A percentile compares a stretch with the other conserved stretches of the same genome.
These are phyloP conservation scores for Entelurus aequoreus DNA, from an alignment of 2,113 vertebrate species.

Conservation along the genomic window DNA sequence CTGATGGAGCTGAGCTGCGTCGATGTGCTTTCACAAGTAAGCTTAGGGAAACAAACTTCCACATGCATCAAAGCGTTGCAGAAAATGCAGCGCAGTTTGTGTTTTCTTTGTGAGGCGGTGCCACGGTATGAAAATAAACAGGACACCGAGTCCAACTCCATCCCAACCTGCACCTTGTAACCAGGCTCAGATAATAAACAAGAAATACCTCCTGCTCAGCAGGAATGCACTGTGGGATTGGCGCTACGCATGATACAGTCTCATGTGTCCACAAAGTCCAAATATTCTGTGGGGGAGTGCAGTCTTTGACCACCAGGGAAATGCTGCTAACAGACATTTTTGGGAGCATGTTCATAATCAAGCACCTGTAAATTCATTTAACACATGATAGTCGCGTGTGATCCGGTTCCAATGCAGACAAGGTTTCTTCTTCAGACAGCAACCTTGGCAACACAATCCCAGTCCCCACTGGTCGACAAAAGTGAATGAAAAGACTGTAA, in stretches of 20 bases:
- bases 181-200: constrained; percentile 69
- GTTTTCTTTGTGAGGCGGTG: constrained; percentile 57
- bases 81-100: constrained; percentile 51
- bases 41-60: constrained; percentile 33
- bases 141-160: constrained; percentile 48
- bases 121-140: constrained; percentile 64
- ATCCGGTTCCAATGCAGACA: constrained; percentile 6
- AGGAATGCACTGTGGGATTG: constrained; percentile 64
- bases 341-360: background rate
- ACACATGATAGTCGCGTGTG: constrained; percentile 11
- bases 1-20: constrained; percentile 29
- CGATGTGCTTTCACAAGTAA: constrained; percentile 35
- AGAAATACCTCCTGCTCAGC: constrained; percentile 65
- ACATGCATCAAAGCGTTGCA: constrained; percentile 49
- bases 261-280: constrained; percentile 63
- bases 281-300: constrained; percentile 49
- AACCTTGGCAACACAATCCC: background rate
- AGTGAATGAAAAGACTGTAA: too few relatives aligned
- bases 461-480: background rate
- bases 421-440: background rate
- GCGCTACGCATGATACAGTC: constrained; percentile 52
- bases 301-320: constrained; percentile 50
- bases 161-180: constrained; percentile 62
- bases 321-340: constrained; percentile 43
- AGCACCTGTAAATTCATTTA: constrained; percentile 7